These are phyloP conservation scores for Tupaia chinensis DNA, from an alignment of 2,113 vertebrate genomes.

Conservation along the genomic window DNA sequence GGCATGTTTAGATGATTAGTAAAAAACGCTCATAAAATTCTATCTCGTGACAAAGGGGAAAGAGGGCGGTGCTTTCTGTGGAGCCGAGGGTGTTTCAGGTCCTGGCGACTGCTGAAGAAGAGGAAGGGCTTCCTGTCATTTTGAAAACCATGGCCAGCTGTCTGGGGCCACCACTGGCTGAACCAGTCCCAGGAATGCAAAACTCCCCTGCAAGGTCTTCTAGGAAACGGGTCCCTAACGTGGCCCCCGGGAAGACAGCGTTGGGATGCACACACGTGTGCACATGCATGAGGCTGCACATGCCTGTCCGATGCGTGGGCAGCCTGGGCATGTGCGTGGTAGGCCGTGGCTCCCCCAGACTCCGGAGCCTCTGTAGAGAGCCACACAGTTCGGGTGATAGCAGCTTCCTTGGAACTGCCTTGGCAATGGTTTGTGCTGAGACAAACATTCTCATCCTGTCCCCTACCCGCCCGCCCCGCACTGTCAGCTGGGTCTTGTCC, in stretches of 20 bases:
- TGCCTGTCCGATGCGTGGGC: accelerated
- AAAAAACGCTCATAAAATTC: background rate
- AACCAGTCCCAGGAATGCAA: background rate
- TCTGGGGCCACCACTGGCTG: background rate
- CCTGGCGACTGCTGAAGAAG: background rate
- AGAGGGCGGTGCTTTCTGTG: background rate
- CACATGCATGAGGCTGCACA: accelerated
- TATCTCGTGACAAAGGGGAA: background rate
- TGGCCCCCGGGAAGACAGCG: background rate
- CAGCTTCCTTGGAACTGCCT: background rate
- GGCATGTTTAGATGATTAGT: background rate
- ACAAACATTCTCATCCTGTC: background rate
- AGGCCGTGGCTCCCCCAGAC: background rate
- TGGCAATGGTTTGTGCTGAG: constrained; percentile 4
- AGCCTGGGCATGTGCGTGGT: background rate
- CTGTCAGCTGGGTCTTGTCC: background rate
- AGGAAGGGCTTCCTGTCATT: background rate
- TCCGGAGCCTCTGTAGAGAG: background rate
- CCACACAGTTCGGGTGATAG: background rate
- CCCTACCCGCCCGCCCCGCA: background rate
- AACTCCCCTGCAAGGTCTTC: background rate
- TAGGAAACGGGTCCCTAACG: constrained; percentile 45
- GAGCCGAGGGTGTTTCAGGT: background rate
- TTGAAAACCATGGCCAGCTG: background rate
- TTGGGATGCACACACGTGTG: accelerated